These are phyloP conservation scores for Eupithecia centaureata DNA, from an alignment of 2,888 invertebrate species.

Conservation along the genomic window DNA sequence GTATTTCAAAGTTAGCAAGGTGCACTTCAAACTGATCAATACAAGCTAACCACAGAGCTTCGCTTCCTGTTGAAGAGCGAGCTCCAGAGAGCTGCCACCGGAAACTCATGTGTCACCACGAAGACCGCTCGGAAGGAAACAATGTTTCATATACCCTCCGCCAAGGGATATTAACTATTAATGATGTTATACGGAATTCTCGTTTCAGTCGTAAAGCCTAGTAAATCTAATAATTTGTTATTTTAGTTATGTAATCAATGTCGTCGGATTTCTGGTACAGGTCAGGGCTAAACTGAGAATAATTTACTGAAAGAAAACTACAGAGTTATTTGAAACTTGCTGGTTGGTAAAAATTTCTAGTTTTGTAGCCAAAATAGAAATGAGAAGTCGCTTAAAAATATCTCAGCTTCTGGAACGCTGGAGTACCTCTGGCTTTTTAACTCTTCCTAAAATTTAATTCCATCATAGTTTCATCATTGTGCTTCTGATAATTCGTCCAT, in stretches of 20 bases:
- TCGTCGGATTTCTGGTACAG: not conserved
- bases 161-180: slow-evolving; percentile 22
- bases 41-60: slow-evolving; percentile 2
- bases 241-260: not conserved
- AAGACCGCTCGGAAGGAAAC: slow-evolving; percentile 47
- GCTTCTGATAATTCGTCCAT: not conserved
- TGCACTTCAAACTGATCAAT: slow-evolving; percentile 3
- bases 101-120: slow-evolving; percentile 48
- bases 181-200: slow-evolving; percentile 7
- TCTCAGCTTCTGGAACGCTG: not conserved
- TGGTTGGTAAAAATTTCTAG: not conserved
- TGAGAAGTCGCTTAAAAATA: not conserved
- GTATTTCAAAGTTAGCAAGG: not conserved
- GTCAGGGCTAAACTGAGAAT: not conserved
- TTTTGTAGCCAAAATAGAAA: not conserved
- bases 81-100: slow-evolving; percentile 29
- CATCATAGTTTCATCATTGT: not conserved
- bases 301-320: too few relatives aligned
- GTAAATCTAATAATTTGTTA: not conserved
- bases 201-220: slow-evolving; percentile 4
- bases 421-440: not conserved
- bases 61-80: slow-evolving; percentile 7
- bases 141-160: slow-evolving; percentile 45
- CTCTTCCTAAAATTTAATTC: not conserved
- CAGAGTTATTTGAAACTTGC: too few relatives aligned